Evolutionary conservation across 2,797 vertebrate species (phyloP).

Genomic region (Hemitrygon akajei): DNA sequence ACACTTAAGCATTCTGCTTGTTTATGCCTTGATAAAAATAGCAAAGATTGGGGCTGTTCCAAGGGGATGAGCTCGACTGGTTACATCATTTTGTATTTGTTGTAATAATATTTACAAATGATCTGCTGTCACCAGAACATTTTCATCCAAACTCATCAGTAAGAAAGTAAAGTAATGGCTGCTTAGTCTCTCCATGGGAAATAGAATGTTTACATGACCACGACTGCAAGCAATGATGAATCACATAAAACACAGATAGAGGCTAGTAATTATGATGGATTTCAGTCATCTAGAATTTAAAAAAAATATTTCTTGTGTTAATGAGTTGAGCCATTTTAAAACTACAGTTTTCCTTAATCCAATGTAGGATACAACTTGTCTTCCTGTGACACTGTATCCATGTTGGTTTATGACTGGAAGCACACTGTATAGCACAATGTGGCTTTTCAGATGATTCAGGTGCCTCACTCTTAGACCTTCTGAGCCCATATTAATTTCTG

Average conservation of each 20-base stretch:
- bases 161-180: neutral
- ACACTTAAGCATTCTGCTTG: neutral
- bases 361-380: no score
- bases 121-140: neutral
- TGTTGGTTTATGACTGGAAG: conserved; percentile 11
- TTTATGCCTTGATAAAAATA: neutral
- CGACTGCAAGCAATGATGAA: neutral
- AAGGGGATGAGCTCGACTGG: neutral
- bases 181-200: neutral
- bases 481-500: conserved; percentile 31
- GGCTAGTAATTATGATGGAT: neutral
- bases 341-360: neutral
- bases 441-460: conserved; percentile 7
- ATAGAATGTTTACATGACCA: neutral
- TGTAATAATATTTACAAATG: neutral
- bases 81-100: neutral
- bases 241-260: neutral
- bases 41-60: neutral
- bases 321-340: neutral
- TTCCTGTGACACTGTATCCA: conserved; percentile 11
- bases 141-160: neutral
- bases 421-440: conserved; percentile 11
- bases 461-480: neutral
- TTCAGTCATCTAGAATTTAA: neutral
- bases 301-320: neutral